Evolutionary conservation across 2,888 invertebrate species (phyloP), one percentile per base, ranked within the genome.

Genomic region (Palloptera scutellata): DNA sequence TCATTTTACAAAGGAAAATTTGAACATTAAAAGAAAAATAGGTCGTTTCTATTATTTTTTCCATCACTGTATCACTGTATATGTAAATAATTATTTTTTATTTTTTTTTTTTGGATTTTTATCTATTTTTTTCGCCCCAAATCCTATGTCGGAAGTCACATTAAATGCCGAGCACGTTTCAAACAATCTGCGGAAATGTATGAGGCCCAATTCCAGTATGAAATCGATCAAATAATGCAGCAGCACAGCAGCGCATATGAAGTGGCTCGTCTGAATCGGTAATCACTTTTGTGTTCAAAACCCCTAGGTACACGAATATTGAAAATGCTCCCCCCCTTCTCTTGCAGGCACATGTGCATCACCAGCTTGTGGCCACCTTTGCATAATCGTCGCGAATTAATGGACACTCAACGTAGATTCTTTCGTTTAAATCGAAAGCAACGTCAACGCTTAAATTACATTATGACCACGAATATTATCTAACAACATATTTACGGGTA

Each of bases 281-380:
- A 51, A 61, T 48, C 17, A 5, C 1, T 1, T 15, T 42, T 20
- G 2, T 30, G 6, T 30, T 4, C 6, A 30, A 30, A 6, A 51
- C 48, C 48, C 48, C 12, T 15, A 5, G 15, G 11, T 59, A 42
- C 2, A 12, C n/a, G n/a, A n/a, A n/a, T n/a, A n/a, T 10, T 51
- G 1, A 40, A 5, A n/a, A 58, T 12, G 6, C 8, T 51, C 5
- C 30, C 19, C 11, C 54, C 17, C 4, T 51, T 48, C 13, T 13
- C 19, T 63, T 61, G 1, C 20, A 79, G 79, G 0, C 72, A 74
- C 60, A 65, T 79, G 42, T 62, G 75, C 1, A 71, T 73, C 17
- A 78, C 79, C 4, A 72, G 78, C 0, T 65, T 79, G 6, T 79
- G 79, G 79, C 79, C 79, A 6, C 80, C 79, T 0, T 58, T 78